Percentiles rank a stretch among this genome's conserved stretches.
These are phyloP conservation scores for Naja naja DNA, from an alignment of 2,113 vertebrate genomes.

Conservation along the genomic window DNA sequence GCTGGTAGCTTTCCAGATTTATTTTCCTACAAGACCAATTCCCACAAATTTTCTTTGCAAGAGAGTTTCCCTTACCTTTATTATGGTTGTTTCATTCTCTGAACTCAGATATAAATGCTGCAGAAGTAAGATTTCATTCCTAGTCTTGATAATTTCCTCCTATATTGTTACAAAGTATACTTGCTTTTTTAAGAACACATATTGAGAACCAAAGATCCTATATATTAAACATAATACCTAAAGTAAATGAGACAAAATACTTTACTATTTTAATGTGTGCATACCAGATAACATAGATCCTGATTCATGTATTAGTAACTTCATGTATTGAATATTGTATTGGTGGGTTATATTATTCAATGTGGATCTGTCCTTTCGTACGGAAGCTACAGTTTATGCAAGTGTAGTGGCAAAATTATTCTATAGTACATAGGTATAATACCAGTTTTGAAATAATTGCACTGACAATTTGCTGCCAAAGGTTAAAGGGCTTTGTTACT, in stretches of 20 bases:
- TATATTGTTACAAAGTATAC: not conserved
- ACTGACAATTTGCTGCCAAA: not conserved
- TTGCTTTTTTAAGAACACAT: not conserved
- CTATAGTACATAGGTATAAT: not conserved
- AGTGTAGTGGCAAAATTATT: not conserved
- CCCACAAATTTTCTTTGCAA: not conserved
- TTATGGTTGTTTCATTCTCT: not conserved
- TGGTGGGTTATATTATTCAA: not conserved
- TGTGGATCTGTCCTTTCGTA: not conserved
- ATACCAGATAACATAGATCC: not conserved
- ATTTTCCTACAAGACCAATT: not conserved
- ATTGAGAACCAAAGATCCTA: not conserved
- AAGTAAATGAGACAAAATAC: not conserved
- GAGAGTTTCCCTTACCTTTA: not conserved
- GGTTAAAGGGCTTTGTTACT: not conserved
- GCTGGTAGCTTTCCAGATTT: not conserved
- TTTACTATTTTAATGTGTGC: not conserved
- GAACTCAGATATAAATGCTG: not conserved
- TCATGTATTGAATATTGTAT: not conserved
- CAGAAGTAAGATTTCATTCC: not conserved
- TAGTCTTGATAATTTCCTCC: not conserved
- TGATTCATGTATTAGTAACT: not conserved
- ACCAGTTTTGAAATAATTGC: not conserved
- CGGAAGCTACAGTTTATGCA: not conserved
- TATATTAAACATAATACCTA: constrained; percentile 23